phyloP scores from a whole-genome alignment of 1,140 invertebrate species.

The Chironomus striatipennis region DNA sequence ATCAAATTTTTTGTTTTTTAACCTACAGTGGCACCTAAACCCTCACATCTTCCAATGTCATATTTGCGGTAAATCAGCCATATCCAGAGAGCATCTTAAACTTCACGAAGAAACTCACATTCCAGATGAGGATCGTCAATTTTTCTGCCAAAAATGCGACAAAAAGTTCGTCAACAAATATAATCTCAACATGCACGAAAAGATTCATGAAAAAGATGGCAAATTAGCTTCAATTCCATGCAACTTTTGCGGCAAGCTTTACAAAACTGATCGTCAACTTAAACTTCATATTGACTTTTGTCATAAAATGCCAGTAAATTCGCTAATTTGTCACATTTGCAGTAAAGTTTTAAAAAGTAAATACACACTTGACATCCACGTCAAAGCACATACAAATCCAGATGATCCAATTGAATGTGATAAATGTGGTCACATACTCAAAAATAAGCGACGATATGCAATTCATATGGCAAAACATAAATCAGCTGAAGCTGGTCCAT shows the following conservation, averaged over 20 bases:
- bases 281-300: conserved; percentile 34
- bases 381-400: conserved; percentile 34
- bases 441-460: conserved; percentile 29
- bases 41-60: conserved; percentile 34
- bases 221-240: conserved; percentile 32
- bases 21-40: conserved; percentile 32
- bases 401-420: conserved; percentile 34
- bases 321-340: conserved; percentile 33
- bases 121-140: conserved; percentile 30
- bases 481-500: conserved; percentile 25
- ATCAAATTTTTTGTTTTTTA: background rate
- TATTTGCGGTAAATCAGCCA: conserved; percentile 32
- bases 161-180: conserved; percentile 29
- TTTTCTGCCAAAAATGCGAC: conserved; percentile 32
- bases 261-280: conserved; percentile 34
- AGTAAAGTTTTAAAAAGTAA: conserved; percentile 36
- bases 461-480: conserved; percentile 30
- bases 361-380: conserved; percentile 35
- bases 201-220: conserved; percentile 32
- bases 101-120: conserved; percentile 34
- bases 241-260: conserved; percentile 31
- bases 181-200: conserved; percentile 26
- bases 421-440: conserved; percentile 35
- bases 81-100: conserved; percentile 34
- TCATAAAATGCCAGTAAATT: conserved; percentile 30